Evolutionary conservation across 2,888 invertebrate species (phyloP).

Genomic region (Achlya flavicornis): DNA sequence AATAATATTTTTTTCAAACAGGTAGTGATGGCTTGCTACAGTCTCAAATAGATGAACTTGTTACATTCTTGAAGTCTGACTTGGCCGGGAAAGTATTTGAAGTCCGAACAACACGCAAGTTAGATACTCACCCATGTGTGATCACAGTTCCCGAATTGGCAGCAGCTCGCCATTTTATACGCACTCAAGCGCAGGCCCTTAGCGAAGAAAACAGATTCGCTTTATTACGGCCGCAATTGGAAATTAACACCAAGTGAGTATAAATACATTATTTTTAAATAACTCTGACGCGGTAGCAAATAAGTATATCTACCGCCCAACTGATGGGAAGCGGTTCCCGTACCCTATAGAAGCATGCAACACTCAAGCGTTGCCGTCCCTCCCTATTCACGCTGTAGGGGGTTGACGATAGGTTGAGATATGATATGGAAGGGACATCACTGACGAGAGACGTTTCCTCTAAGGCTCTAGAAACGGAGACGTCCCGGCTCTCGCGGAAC

Average conservation of each 20-base stretch:
- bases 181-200: constrained; percentile 92
- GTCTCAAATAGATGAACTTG: constrained; percentile 90
- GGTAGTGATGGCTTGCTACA: constrained; percentile 87
- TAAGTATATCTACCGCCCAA: too few relatives aligned
- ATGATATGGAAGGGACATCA: too few relatives aligned
- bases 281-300: too few relatives aligned
- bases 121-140: constrained; percentile 96
- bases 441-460: too few relatives aligned
- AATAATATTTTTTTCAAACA: constrained; percentile 32
- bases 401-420: too few relatives aligned
- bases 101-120: constrained; percentile 91
- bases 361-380: too few relatives aligned
- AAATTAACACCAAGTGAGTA: constrained; percentile 95
- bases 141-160: constrained; percentile 98
- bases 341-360: too few relatives aligned
- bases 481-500: too few relatives aligned
- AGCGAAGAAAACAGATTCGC: constrained; percentile 94
- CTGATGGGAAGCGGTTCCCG: too few relatives aligned
- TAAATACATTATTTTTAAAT: not conserved
- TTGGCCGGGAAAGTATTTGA: constrained; percentile 91
- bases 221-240: constrained; percentile 94
- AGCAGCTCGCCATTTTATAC: constrained; percentile 96
- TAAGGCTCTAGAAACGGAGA: too few relatives aligned
- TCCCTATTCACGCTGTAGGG: too few relatives aligned
- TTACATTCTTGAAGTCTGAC: constrained; percentile 90